Percentiles rank a stretch among this genome's conserved stretches.
Evolutionary conservation across 2,888 invertebrate genomes (phyloP).

Genomic region (Dioctria linearis): DNA sequence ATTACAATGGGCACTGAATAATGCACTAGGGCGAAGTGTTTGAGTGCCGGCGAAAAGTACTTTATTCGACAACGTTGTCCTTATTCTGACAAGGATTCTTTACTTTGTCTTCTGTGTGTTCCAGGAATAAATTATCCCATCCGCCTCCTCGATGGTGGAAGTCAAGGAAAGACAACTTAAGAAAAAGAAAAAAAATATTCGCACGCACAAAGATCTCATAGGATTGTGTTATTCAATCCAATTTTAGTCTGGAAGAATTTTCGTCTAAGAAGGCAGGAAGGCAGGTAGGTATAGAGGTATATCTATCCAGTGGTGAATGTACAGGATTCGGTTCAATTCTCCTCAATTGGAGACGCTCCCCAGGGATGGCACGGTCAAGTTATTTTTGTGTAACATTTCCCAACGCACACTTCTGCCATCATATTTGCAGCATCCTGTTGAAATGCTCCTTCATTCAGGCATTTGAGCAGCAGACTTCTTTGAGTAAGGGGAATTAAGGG

Average conservation of each 20-base stretch:
- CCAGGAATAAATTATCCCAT: slow-evolving; percentile 41
- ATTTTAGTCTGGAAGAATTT: slow-evolving; percentile 13
- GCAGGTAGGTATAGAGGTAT: background rate
- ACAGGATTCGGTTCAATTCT: slow-evolving; percentile 41
- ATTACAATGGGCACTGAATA: slow-evolving; percentile 62
- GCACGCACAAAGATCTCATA: slow-evolving; percentile 30
- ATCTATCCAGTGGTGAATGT: background rate
- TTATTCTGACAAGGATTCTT: slow-evolving; percentile 21
- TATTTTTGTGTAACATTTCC: slow-evolving; percentile 47
- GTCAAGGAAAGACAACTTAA: background rate
- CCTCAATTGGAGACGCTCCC: slow-evolving; percentile 43
- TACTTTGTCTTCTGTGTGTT: slow-evolving; percentile 23
- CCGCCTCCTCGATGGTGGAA: background rate
- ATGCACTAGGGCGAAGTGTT: slow-evolving; percentile 62
- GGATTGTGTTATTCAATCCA: slow-evolving; percentile 47
- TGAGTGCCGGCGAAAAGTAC: slow-evolving; percentile 58
- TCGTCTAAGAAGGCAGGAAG: background rate
- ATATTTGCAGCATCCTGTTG: slow-evolving; percentile 22
- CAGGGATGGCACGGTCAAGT: slow-evolving; percentile 39
- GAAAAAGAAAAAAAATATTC: slow-evolving; percentile 28
- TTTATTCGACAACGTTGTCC: slow-evolving; percentile 18
- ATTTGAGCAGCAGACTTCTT: slow-evolving; percentile 8
- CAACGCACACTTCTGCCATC: slow-evolving; percentile 8
- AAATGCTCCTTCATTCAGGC: slow-evolving; percentile 8
- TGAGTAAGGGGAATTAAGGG: slow-evolving; percentile 19